These are phyloP conservation scores for Clanis bilineata DNA, from an alignment of 2,888 invertebrate genomes.

Conservation along the genomic window DNA sequence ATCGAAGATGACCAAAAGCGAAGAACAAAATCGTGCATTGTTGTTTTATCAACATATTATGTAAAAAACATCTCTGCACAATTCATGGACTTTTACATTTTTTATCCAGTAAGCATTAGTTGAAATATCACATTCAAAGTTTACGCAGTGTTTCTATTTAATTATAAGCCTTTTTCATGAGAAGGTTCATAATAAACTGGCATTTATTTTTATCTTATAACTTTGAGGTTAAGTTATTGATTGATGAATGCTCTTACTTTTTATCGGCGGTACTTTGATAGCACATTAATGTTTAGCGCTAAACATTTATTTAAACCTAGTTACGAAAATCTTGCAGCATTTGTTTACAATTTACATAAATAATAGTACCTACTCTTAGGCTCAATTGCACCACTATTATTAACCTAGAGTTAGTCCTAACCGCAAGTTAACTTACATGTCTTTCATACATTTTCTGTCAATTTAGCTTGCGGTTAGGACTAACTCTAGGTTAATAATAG, in stretches of 20 bases:
- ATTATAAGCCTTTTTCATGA: neutral
- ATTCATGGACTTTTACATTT: neutral
- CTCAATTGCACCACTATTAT: no score
- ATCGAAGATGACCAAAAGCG: neutral
- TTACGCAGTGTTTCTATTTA: neutral
- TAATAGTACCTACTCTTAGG: no score
- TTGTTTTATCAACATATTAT: conserved; percentile 46
- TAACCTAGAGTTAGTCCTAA: no score
- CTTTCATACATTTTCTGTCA: no score
- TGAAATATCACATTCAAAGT: neutral
- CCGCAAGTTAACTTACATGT: no score
- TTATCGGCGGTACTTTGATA: neutral
- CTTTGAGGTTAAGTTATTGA: conserved; percentile 48
- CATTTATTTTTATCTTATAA: neutral
- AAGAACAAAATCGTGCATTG: neutral
- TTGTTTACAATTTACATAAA: no score
- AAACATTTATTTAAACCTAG: no score
- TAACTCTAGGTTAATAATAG: no score
- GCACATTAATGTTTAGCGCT: no score
- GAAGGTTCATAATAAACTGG: neutral
- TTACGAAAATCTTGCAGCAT: no score
- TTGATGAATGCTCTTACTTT: no score
- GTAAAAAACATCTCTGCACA: conserved; percentile 42
- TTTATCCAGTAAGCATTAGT: neutral
- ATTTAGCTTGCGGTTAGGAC: no score